Conservation (phyloP, 2,113 vertebrate species). For the Bucco capensis region DNA sequence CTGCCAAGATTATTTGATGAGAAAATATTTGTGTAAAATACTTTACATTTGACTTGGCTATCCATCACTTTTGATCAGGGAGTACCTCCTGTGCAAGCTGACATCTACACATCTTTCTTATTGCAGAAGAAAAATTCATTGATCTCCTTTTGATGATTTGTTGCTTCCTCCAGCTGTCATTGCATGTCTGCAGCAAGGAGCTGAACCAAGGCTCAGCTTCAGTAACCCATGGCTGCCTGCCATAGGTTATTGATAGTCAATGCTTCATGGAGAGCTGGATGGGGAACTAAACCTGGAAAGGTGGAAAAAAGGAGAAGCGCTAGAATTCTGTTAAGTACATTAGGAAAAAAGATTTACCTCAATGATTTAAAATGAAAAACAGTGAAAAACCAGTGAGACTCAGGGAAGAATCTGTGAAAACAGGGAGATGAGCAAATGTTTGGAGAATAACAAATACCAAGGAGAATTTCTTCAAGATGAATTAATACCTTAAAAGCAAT, state of each 20-base stretch:
- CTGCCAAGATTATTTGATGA: not conserved
- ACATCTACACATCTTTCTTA: not conserved
- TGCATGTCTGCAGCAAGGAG: not conserved
- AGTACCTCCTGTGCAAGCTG: not conserved
- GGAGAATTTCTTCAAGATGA: not conserved
- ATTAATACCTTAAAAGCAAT: not conserved
- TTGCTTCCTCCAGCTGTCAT: not conserved
- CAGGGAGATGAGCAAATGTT: not conserved
- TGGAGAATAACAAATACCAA: not conserved
- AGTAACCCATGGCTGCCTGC: not conserved
- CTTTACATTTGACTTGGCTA: not conserved
- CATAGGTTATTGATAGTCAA: not conserved
- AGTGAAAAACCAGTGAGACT: not conserved
- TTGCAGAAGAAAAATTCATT: not conserved
- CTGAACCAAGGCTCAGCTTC: not conserved
- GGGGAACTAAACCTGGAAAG: not conserved
- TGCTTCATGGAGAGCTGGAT: not conserved
- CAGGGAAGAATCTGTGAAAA: not conserved
- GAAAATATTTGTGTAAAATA: not conserved
- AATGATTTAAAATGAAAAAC: not conserved
- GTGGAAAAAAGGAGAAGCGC: not conserved
- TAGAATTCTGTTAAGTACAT: not conserved
- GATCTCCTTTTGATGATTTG: not conserved
- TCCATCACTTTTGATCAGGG: not conserved
- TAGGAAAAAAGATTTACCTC: not conserved